Base-by-base conservation (phyloP, 2,888 invertebrate species). In the Lochmaea capreae region DNA sequence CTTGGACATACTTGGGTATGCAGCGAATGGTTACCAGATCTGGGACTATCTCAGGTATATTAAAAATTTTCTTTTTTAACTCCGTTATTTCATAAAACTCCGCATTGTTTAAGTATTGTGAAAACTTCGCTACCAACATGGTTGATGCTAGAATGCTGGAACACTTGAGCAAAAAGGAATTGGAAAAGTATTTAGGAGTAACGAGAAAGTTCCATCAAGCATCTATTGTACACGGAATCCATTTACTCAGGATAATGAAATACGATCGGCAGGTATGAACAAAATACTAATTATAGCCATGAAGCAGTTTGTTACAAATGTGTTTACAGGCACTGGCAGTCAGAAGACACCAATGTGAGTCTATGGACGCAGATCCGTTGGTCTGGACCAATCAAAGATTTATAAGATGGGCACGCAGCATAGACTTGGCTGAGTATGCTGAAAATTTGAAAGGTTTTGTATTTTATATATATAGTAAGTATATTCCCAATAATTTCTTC, bases 351-450 rank as follows among this genome's bases (percentile, higher is more conserved):
- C 95, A 96, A 85, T 95, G 95, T 85, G 97, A 97, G 86, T 93
- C 93, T 81, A 92, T 94, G 74, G 95, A 96, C 85, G 93, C 94
- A 6, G 97, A 98, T 89, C 97, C 97, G 66, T 90, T 97, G 81
- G 97, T 98, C 68, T 98, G 98, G 98, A 97, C 97, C 82, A 97
- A 97, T 89, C 95, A 96, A 86, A 92, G 97, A 84, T 96, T 97
- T 87, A 94, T 97, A 83, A 93, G 95, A 85, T 98, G 97, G 98
- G 94, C 96, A 42, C 91, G 95, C 83, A 95, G 94, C 86, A 97
- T 98, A 85, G 97, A 98, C 89, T 90, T 98, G 83, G 93, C 93
- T 74, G 97, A 97, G 90, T 97, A 97, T 87, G 95, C 96, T 79
- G 96, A 96, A 80, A 96, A 96, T 88, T 90, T 97, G 58, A 96